Percentiles rank a stretch among this genome's conserved stretches.
These are phyloP conservation scores for Bubo blakistoni DNA, from an alignment of 2,113 vertebrate genomes.

Conservation along the genomic window DNA sequence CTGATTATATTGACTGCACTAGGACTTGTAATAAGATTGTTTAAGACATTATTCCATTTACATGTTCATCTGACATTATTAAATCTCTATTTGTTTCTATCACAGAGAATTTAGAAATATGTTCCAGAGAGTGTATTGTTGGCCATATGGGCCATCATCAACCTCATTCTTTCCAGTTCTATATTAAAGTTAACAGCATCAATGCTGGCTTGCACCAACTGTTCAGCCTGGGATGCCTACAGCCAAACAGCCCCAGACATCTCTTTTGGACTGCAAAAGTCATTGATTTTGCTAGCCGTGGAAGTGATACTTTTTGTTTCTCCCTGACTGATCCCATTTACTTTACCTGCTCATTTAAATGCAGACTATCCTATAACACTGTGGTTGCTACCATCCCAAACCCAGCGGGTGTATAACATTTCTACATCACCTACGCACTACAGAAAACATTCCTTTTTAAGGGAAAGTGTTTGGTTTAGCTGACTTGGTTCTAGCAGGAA, in stretches of 20 bases:
- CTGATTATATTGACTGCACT: background rate
- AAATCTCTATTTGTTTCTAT: conserved; percentile 54
- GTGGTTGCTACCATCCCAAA: background rate
- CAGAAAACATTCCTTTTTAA: background rate
- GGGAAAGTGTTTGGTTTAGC: background rate
- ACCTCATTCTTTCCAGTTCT: background rate
- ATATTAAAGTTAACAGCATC: background rate
- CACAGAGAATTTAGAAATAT: conserved; percentile 1
- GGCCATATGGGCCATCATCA: background rate
- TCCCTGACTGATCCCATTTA: background rate
- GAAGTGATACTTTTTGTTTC: background rate
- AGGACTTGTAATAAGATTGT: conserved; percentile 16
- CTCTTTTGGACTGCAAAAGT: background rate
- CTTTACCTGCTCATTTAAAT: background rate
- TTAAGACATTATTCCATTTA: conserved; percentile 46
- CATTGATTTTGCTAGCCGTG: background rate
- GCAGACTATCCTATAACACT: rapidly evolving
- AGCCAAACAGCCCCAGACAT: background rate
- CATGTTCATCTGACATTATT: conserved; percentile 35
- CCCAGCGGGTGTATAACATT: background rate
- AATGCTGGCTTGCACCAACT: background rate
- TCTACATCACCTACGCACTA: background rate
- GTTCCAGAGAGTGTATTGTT: background rate
- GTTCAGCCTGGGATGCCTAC: background rate
- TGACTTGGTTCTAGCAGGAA: background rate